Evolutionary conservation across 92 coral and sea anemone species (phyloP), one percentile per base, ranked within the genome.

Genomic region (Desmophyllum pertusum): DNA sequence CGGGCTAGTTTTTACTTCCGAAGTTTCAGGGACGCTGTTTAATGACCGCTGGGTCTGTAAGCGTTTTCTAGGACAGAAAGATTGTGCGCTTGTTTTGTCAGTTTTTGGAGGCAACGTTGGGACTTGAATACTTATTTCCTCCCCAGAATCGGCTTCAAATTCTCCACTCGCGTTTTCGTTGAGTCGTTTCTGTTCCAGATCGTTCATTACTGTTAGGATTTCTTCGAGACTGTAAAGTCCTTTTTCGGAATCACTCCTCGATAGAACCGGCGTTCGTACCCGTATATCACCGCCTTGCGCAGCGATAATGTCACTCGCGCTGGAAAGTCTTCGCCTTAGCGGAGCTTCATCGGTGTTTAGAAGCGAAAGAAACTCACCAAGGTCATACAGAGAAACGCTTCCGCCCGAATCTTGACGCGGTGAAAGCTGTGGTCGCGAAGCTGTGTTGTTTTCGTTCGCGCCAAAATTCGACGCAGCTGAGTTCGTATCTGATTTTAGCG

Each of bases 321-420:
- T 94, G 4, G 98, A 94, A 18, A 92, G 85, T 17, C 95, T 78
- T 21, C 98, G 78, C 69, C 98, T 85, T 68, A 92, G 75, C 6
- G 95, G 98, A 6, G 95, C 84, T 41, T 92, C 93, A n/a, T 92
- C 93, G 0, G 88, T 81, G 53, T 94, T 92, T 3, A 91, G 77
- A 40, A 92, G 71, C n/a, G 88, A 77, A 42, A 94, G 88, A 87
- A 94, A 94, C 71, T 94, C 98, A 0, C 92, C 91, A 3, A 94
- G 93, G 77, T 94, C 95, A 23, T 81, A 92, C 14, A 94, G 83
- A 7, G 98, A 89, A 42, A 84, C 76, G 23, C 45, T 81, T 31
- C 95, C 95, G 2, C 92, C 93, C 3, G 98, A 92, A 70, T 94
- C 98, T 9, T 92, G 95, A 14, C 98, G 95, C 8, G 95, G 81